A percentile compares a stretch with the other conserved stretches of the same genome.
These are phyloP conservation scores for Sterrhoptilus dennistouni DNA, from an alignment of 2,113 vertebrate genomes.

Conservation along the genomic window DNA sequence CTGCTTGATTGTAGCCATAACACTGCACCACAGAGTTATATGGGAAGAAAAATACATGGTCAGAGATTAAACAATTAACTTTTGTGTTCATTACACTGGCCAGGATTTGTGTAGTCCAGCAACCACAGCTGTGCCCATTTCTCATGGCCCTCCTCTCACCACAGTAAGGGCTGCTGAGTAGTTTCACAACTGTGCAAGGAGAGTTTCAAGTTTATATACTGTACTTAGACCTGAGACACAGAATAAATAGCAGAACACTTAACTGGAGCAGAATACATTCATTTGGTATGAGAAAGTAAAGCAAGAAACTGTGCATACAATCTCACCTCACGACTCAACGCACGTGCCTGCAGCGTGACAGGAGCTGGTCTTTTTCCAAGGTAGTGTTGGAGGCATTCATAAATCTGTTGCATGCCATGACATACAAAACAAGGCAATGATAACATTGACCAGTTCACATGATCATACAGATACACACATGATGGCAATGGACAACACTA, in stretches of 20 bases:
- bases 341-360: constrained; percentile 72
- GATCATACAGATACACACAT: background rate
- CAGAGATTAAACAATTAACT: background rate
- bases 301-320: background rate
- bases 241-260: background rate
- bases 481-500: background rate
- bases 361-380: constrained; percentile 75
- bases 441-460: background rate
- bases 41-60: background rate
- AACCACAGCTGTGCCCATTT: background rate
- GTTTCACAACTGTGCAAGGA: background rate
- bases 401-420: constrained; percentile 75
- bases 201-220: background rate
- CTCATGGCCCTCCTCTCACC: background rate
- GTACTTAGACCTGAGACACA: background rate
- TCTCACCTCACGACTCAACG: constrained; percentile 82
- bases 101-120: background rate
- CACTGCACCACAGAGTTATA: background rate
- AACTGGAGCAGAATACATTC: background rate
- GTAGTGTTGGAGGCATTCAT: constrained; percentile 86
- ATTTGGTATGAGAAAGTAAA: background rate
- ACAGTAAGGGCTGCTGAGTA: background rate
- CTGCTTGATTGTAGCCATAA: background rate
- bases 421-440: background rate
- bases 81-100: background rate